Conservation (phyloP, 2,113 vertebrate genomes). For the Psittacus erithacus region DNA sequence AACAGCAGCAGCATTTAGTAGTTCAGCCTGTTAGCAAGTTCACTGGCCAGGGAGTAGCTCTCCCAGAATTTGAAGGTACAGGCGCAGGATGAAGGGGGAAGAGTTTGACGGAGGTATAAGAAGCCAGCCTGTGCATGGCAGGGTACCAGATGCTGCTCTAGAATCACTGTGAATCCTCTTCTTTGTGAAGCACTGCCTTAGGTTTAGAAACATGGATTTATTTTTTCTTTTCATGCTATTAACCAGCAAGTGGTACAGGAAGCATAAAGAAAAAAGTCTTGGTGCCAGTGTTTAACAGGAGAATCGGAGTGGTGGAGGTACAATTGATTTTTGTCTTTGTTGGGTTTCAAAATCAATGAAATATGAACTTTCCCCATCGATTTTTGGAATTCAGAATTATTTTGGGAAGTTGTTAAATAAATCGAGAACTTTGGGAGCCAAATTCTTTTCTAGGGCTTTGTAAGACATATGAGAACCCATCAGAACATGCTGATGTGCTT, state of each 20-base stretch:
- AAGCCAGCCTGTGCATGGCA: fast-evolving
- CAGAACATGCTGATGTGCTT: not conserved
- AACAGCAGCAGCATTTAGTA: not conserved
- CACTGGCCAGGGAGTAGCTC: not conserved
- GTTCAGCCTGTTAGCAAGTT: not conserved
- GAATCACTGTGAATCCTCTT: fast-evolving
- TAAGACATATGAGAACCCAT: not conserved
- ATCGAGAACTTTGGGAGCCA: not conserved
- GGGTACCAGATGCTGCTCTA: not conserved
- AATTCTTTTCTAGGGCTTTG: not conserved
- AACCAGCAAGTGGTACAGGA: not conserved
- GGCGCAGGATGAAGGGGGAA: not conserved
- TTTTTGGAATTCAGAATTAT: slow-evolving; percentile 15
- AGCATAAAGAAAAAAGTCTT: not conserved
- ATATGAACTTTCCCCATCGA: slow-evolving; percentile 23
- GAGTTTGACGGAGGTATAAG: not conserved
- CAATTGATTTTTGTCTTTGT: slow-evolving; percentile 35
- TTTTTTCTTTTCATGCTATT: not conserved
- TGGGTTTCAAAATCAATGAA: slow-evolving; percentile 42
- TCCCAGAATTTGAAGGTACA: not conserved
- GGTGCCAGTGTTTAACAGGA: not conserved
- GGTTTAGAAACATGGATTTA: not conserved
- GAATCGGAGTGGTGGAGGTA: not conserved
- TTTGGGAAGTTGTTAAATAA: slow-evolving; percentile 39
- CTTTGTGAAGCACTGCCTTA: not conserved